A percentile compares a stretch with the other conserved stretches of the same genome.
phyloP scores from a whole-genome alignment of 2,888 invertebrate genomes.

The Meandrusa payeni region DNA sequence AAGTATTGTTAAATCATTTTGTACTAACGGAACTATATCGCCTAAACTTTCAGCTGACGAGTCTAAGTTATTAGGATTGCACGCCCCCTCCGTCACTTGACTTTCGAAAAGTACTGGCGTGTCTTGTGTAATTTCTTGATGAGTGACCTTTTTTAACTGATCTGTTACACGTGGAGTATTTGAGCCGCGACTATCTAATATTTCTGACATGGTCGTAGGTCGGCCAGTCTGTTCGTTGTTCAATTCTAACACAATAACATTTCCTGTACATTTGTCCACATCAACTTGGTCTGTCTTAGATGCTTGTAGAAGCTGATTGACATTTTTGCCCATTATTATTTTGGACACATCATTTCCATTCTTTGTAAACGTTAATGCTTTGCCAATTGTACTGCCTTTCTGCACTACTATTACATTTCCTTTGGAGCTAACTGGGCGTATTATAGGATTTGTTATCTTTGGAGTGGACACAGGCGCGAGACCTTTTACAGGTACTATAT shows the following conservation, averaged over 20 bases:
- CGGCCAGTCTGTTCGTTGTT: slow-evolving; percentile 71
- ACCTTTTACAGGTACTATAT: slow-evolving; percentile 70
- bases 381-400: slow-evolving; percentile 77
- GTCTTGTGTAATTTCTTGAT: slow-evolving; percentile 74
- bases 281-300: slow-evolving; percentile 61
- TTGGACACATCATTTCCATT: slow-evolving; percentile 74
- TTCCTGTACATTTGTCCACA: slow-evolving; percentile 57
- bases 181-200: slow-evolving; percentile 58
- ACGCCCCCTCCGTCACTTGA: slow-evolving; percentile 60
- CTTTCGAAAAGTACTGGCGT: slow-evolving; percentile 77
- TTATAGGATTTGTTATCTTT: slow-evolving; percentile 66
- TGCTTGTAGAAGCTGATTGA: slow-evolving; percentile 68
- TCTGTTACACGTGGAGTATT: slow-evolving; percentile 39
- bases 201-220: slow-evolving; percentile 71
- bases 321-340: slow-evolving; percentile 76
- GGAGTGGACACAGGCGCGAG: slow-evolving; percentile 58
- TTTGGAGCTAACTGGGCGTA: slow-evolving; percentile 69
- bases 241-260: slow-evolving; percentile 71
- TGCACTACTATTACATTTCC: slow-evolving; percentile 82
- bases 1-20: slow-evolving; percentile 45
- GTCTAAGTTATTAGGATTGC: slow-evolving; percentile 68
- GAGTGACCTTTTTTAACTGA: slow-evolving; percentile 42
- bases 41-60: slow-evolving; percentile 62
- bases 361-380: slow-evolving; percentile 69
- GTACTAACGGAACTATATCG: slow-evolving; percentile 55